phyloP scores from a whole-genome alignment of 1,140 invertebrate species.

The Teleopsis dalmanni region DNA sequence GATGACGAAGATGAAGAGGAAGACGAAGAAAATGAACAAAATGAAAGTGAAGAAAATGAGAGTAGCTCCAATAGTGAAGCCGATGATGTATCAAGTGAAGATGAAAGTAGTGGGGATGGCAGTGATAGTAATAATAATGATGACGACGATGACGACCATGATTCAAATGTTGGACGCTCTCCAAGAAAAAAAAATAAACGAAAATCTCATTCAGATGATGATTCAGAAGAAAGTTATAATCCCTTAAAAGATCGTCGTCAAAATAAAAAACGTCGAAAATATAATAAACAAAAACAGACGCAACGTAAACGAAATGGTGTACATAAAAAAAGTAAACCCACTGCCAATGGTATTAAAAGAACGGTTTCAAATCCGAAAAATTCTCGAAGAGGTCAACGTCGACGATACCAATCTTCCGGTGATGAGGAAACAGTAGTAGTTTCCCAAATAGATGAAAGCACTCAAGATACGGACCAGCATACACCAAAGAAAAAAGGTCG shows the following conservation, averaged over 20 bases:
- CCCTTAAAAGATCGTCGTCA: conserved; percentile 28
- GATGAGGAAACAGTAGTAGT: conserved; percentile 20
- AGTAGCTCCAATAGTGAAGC: conserved; percentile 2
- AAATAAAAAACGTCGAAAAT: conserved; percentile 9
- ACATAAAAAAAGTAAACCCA: too few species aligned
- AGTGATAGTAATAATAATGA: conserved; percentile 7
- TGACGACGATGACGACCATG: conserved; percentile 22
- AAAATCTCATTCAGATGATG: conserved; percentile 22
- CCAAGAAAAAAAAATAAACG: conserved; percentile 8
- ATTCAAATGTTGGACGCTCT: conserved; percentile 20
- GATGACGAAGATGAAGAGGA: conserved; percentile 10
- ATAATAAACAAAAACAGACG: neutral
- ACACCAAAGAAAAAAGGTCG: conserved; percentile 28
- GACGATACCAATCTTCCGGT: conserved; percentile 17
- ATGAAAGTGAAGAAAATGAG: conserved; percentile 13
- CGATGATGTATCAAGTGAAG: conserved; percentile 1
- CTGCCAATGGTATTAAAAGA: neutral
- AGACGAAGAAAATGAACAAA: conserved; percentile 5
- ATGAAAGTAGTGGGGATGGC: conserved; percentile 1
- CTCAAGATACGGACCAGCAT: conserved; percentile 27
- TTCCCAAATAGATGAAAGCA: conserved; percentile 35
- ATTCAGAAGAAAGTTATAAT: conserved; percentile 45
- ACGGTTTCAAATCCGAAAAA: too few species aligned
- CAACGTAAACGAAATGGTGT: conserved; percentile 1
- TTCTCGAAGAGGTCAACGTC: neutral